Percentiles rank a stretch among this genome's conserved stretches.
These are phyloP conservation scores for Clanis bilineata DNA, from an alignment of 2,888 invertebrate genomes.

Conservation along the genomic window DNA sequence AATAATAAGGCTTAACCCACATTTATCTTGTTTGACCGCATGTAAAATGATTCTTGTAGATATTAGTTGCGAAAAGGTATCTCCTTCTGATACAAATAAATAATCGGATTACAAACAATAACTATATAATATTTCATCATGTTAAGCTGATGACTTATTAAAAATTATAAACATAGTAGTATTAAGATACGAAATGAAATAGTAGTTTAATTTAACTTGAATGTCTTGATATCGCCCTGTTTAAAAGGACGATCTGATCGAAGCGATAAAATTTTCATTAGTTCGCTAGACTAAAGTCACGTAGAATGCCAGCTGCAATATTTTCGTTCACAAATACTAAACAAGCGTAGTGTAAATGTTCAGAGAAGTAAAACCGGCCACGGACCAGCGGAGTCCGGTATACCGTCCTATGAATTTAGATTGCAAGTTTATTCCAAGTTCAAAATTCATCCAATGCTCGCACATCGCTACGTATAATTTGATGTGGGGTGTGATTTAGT, in stretches of 20 bases:
- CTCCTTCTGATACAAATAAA: neutral
- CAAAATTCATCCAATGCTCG: constrained; percentile 64
- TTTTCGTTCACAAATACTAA: constrained; percentile 41
- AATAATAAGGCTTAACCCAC: neutral
- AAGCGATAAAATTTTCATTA: constrained; percentile 29
- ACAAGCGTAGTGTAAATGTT: constrained; percentile 45
- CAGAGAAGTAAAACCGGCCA: constrained; percentile 51
- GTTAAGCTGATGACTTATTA: neutral
- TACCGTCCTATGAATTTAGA: constrained; percentile 72
- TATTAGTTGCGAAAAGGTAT: neutral
- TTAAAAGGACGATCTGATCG: constrained; percentile 20
- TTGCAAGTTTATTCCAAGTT: constrained; percentile 73
- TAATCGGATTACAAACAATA: neutral
- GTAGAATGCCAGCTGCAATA: constrained; percentile 38
- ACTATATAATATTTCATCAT: neutral
- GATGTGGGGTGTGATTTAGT: constrained; percentile 23
- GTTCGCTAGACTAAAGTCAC: constrained; percentile 35
- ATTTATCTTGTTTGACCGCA: neutral
- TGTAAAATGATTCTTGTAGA: neutral
- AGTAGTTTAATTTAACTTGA: neutral
- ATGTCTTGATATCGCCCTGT: neutral
- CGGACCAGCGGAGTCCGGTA: constrained; percentile 43
- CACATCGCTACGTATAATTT: constrained; percentile 40
- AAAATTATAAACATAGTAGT: neutral
- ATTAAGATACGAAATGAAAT: neutral